Evolutionary conservation across 2,797 vertebrate genomes (phyloP).

Genomic region (Takifugu ocellatus): DNA sequence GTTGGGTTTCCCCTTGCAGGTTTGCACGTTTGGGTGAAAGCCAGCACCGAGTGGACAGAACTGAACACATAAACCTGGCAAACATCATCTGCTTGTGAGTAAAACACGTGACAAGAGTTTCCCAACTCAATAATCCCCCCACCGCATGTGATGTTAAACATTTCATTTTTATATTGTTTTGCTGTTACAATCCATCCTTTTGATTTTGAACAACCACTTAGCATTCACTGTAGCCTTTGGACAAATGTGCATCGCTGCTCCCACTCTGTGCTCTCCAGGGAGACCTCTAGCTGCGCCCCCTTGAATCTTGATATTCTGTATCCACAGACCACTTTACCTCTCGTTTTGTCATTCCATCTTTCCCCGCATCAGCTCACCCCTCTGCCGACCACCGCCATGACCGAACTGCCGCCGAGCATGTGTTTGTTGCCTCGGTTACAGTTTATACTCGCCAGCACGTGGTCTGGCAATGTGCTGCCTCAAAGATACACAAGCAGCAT

Average conservation of each 20-base stretch:
- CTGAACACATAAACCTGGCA: slow-evolving; percentile 70
- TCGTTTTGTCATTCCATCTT: neutral
- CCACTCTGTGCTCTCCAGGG: slow-evolving; percentile 31
- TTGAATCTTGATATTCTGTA: slow-evolving; percentile 22
- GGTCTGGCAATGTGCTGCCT: slow-evolving; percentile 35
- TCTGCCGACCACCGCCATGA: neutral
- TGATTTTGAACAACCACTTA: slow-evolving; percentile 18
- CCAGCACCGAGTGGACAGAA: slow-evolving; percentile 86
- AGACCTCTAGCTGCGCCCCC: slow-evolving; percentile 16
- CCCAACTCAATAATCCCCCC: slow-evolving; percentile 9
- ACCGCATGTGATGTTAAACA: slow-evolving; percentile 9
- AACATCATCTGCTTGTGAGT: slow-evolving; percentile 89
- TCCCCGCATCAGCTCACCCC: neutral
- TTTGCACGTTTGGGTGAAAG: slow-evolving; percentile 90
- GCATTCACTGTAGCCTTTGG: slow-evolving; percentile 10
- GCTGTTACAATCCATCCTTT: neutral
- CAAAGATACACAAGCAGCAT: slow-evolving; percentile 4
- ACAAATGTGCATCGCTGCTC: slow-evolving; percentile 9
- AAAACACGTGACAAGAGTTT: slow-evolving; percentile 25
- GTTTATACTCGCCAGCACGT: slow-evolving; percentile 31
- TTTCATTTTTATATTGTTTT: neutral
- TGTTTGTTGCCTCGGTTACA: neutral
- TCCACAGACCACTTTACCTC: slow-evolving; percentile 2
- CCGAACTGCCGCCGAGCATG: neutral
- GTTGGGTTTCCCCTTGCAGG: slow-evolving; percentile 56